Evolutionary conservation across 2,888 invertebrate species (phyloP), one percentile per base, ranked within the genome.

Genomic region (Sabellastarte sp.): DNA sequence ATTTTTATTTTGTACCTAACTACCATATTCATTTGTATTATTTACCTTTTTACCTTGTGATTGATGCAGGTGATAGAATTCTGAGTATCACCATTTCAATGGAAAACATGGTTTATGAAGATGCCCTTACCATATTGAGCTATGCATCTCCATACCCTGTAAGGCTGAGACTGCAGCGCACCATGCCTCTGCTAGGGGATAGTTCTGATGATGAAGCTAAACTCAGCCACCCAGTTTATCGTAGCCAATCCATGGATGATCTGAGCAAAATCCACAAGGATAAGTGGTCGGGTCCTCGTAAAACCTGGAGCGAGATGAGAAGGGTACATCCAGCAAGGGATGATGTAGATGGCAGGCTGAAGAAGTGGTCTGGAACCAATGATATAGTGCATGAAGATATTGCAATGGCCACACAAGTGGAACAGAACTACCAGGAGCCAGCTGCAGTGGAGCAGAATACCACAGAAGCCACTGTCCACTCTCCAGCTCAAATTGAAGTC

Each of bases 51-150:
- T n/a, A n/a, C n/a, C n/a, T n/a, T n/a, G n/a, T n/a, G n/a, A n/a
- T n/a, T n/a, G n/a, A n/a, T n/a, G n/a, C n/a, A 93, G 94, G 94
- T 68, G 95, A 95, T 84, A 89, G 92, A 71, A 93, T 95, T 73
- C 89, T 90, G 73, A 90, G 91, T 73, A 90, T 95, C 66, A 92
- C 91, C 60, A 92, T 95, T 60, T 91, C 91, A 77, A 93, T 94
- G 82, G 89, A 90, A 61, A 92, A 92, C 69, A 93, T 93, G 85
- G 93, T 93, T 0, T 89, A 91, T 77, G 93, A 94, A 80, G 95
- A 95, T 78, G 95, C 95, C 0, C 86, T 94, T 60, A 91, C 92
- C 1, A 92, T 95, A 68, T 85, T 95, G 52, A 93, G 93, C 68
- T 92, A 94, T 71, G 94, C 94, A 3, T 93, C 93, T 50, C 94